These are phyloP conservation scores for Pygocentrus nattereri DNA, from an alignment of 2,797 vertebrate genomes.

Conservation along the genomic window DNA sequence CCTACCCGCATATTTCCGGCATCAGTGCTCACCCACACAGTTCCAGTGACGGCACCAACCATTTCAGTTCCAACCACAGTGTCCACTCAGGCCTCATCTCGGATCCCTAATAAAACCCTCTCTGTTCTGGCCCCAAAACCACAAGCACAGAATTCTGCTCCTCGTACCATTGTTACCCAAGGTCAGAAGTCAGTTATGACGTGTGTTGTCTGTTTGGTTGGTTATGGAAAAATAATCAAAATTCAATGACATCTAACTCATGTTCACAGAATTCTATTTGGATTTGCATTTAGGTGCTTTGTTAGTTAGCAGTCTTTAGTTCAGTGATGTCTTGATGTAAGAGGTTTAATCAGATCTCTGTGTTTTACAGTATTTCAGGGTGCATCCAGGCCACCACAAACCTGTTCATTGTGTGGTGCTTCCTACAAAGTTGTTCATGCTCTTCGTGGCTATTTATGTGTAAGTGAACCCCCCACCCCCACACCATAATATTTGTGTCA, in stretches of 20 bases:
- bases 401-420: constrained; percentile 79
- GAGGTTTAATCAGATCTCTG: not conserved
- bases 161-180: not conserved
- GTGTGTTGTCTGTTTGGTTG: not conserved
- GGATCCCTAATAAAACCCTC: not conserved
- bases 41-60: not conserved
- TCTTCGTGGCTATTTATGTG: constrained; percentile 87
- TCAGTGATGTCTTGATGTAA: not conserved
- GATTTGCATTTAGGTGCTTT: not conserved
- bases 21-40: not conserved
- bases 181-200: constrained; percentile 27
- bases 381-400: constrained; percentile 15
- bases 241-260: not conserved
- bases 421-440: constrained; percentile 82
- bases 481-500: not conserved
- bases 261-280: not conserved
- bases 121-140: constrained; percentile 10
- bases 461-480: constrained; percentile 71
- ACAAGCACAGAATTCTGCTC: constrained; percentile 3
- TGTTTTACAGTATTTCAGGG: constrained; percentile 52
- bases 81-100: not conserved
- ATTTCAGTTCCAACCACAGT: constrained; percentile 7
- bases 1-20: no score
- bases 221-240: no score
- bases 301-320: not conserved